A percentile compares a stretch with the other conserved stretches of the same genome.
phyloP scores from a whole-genome alignment of 2,113 vertebrate species.

The Puffinus mauretanicus region DNA sequence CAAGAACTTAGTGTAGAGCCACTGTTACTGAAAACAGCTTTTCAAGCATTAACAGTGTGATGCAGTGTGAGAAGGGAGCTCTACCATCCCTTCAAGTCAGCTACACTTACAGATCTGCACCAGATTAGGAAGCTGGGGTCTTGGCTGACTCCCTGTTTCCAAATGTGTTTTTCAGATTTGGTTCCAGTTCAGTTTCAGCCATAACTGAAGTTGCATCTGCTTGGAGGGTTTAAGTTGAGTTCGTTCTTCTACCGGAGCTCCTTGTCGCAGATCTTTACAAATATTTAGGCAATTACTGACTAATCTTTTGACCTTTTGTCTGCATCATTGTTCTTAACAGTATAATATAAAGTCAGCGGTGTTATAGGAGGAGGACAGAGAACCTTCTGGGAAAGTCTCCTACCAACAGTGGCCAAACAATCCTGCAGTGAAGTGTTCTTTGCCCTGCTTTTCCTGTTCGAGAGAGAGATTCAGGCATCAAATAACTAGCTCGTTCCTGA shows the following conservation, averaged over 20 bases:
- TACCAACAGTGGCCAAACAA: background rate
- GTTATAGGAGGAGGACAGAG: background rate
- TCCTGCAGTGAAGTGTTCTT: background rate
- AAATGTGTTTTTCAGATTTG: background rate
- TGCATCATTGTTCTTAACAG: background rate
- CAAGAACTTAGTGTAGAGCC: background rate
- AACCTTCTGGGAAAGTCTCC: background rate
- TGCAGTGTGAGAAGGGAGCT: background rate
- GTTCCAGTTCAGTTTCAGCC: background rate
- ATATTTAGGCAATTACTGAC: background rate
- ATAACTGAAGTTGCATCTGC: background rate
- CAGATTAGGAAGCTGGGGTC: background rate
- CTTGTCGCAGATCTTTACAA: background rate
- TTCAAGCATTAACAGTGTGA: background rate
- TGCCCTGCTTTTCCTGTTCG: background rate
- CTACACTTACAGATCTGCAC: background rate
- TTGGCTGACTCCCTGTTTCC: background rate
- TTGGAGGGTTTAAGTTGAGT: background rate
- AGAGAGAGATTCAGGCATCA: background rate
- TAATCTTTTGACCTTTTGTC: background rate
- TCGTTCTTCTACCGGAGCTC: background rate
- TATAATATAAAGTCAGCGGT: background rate
- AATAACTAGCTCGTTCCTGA: background rate
- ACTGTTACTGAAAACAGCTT: background rate
- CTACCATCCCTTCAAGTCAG: background rate